A percentile compares a stretch with the other conserved stretches of the same genome.
Conservation (phyloP, 2,113 vertebrate species). For the Thalassoma bifasciatum region DNA sequence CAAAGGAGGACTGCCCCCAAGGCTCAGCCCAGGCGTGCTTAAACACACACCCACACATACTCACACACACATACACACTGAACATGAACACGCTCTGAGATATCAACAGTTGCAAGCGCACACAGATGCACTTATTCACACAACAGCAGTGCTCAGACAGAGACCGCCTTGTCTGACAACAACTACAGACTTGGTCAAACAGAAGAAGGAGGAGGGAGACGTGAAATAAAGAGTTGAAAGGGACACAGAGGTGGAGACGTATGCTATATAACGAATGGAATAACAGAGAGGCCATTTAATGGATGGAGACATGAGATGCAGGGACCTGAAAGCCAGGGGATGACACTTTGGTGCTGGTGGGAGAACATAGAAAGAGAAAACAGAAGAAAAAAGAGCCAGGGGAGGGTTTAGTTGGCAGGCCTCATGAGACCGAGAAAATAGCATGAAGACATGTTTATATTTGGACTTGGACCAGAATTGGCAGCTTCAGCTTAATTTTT, state of each 20-base stretch:
- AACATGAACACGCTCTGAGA: constrained; percentile 54
- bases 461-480: constrained; percentile 38
- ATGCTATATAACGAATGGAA: constrained; percentile 58
- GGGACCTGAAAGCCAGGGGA: constrained; percentile 30
- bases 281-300: constrained; percentile 44
- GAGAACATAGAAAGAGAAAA: constrained; percentile 22
- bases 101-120: constrained; percentile 74
- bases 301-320: constrained; percentile 47
- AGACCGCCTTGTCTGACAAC: constrained; percentile 81
- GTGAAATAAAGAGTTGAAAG: constrained; percentile 57
- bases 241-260: constrained; percentile 54
- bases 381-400: constrained; percentile 1
- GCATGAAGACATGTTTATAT: constrained; percentile 68
- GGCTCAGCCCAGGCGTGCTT: constrained; percentile 68
- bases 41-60: constrained; percentile 58
- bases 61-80: constrained; percentile 40
- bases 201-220: constrained; percentile 57
- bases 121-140: constrained; percentile 72
- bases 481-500: constrained; percentile 5
- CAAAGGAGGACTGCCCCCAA: constrained; percentile 77
- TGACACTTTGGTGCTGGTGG: constrained; percentile 10
- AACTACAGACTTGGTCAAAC: constrained; percentile 76
- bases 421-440: constrained; percentile 56
- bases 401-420: constrained; percentile 28
- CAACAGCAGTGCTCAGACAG: constrained; percentile 75